A percentile compares a stretch with the other conserved stretches of the same genome.
phyloP scores from a whole-genome alignment of 2,888 invertebrate species.

The Calliscelio sp. region DNA sequence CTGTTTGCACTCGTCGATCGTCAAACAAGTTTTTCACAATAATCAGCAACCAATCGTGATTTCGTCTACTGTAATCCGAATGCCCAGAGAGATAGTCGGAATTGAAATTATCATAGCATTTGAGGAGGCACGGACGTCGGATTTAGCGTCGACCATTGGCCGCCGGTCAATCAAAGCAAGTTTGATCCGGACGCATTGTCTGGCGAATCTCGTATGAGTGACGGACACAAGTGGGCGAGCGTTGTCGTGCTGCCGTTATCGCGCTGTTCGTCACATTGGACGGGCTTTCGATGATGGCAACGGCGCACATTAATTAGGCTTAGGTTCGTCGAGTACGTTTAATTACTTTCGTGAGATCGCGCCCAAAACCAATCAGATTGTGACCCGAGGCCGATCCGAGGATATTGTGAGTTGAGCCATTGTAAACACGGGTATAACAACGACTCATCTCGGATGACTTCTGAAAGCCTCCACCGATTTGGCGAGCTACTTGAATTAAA shows the following conservation, averaged over 20 bases:
- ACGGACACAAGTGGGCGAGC: conserved; percentile 72
- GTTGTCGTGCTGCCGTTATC: conserved; percentile 78
- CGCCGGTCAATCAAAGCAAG: conserved; percentile 71
- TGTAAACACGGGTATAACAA: conserved; percentile 85
- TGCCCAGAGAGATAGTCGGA: neutral
- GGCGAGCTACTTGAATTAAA: neutral
- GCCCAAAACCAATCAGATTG: conserved; percentile 76
- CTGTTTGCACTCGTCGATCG: conserved; percentile 7
- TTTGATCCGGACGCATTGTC: conserved; percentile 70
- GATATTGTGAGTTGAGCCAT: conserved; percentile 83
- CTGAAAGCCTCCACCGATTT: conserved; percentile 66
- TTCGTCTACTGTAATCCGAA: neutral
- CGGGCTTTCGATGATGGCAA: conserved; percentile 78
- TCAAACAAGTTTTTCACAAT: no score
- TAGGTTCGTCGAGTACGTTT: conserved; percentile 83
- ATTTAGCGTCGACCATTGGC: conserved; percentile 44
- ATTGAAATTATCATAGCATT: conserved; percentile 53
- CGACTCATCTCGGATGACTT: conserved; percentile 79
- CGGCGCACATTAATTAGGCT: conserved; percentile 85
- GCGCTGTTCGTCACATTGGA: conserved; percentile 74
- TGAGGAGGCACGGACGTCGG: conserved; percentile 20
- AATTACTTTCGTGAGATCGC: conserved; percentile 85
- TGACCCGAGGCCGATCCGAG: conserved; percentile 62
- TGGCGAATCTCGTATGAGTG: conserved; percentile 65
- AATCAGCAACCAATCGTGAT: neutral